Base-by-base conservation (phyloP, 37 sponge, comb jelly and placozoan species). In the Mnemiopsis leidyi region DNA sequence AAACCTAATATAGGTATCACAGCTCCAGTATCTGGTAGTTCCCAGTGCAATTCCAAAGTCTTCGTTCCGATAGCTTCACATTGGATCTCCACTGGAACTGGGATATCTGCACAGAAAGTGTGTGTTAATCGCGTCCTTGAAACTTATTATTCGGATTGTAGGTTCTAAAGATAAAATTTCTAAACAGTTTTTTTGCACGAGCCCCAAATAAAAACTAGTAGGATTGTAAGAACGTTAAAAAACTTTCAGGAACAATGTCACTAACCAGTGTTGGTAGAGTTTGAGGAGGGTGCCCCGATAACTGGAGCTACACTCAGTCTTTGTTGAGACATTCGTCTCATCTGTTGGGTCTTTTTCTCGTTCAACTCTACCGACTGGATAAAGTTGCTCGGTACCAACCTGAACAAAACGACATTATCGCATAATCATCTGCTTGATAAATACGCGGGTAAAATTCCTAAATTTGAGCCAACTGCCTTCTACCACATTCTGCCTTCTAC, bases 281-380 rank as follows among this genome's bases (percentile, higher is more conserved):
- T 48, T 13, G 5, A 5, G 13, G 61, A 48, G 61, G 61, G 61
- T 48, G 13, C 9, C 61, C 61, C 61, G 9, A 48, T 13, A 48
- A 48, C 61, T 18, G 30, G 30, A 71, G 75, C 75, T 29, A 71
- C 20, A 82, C 82, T 82, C 37, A 82, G 3, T 2, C 82, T 34
- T 30, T 82, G 82, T 23, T 82, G 82, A 82, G 37, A 36, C 82
- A 82, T 34, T 30, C 82, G 32, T 23, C 82, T 82, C 82, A 82
- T 82, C 38, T 82, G 82, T 37, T 82, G 82, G 9, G 82, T 82
- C 82, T 82, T 82, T 37, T 82, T 31, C 38, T 82, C 82, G 23
- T 31, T 82, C 82, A 82, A 2, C 35, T 82, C 82, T 31, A 82
- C 82, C 20, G 82, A 13, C 36, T 82, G 82, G 38, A 82, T 82